Evolutionary conservation across 1,140 invertebrate genomes (phyloP), one percentile per base, ranked within the genome.

Genomic region (Physella acuta): DNA sequence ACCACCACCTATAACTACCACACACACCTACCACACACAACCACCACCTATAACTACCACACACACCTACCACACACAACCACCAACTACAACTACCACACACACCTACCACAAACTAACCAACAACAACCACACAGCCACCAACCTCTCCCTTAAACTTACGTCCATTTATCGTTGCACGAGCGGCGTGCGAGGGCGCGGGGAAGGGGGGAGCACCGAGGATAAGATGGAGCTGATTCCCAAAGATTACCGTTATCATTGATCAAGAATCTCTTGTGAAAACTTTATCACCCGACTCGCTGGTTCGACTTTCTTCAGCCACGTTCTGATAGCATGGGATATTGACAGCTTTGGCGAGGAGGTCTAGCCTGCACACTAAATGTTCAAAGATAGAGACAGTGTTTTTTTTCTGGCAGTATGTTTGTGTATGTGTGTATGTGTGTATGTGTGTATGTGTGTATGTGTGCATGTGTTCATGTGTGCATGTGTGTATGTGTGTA

Each of bases 391-490:
- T n/a, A n/a, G n/a, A n/a, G n/a, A n/a, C n/a, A n/a, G 28, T 4
- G 59, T 5, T 28, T 28, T 20, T 30, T 11, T 8, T 62, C 26
- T 62, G 59, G 36, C 56, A 14, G 44, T 69, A 49, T 52, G 68
- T 69, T 24, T 62, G 68, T 62, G 59, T 61, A 56, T 66, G 39
- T 58, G 44, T 60, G 63, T 59, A 52, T 66, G 51, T 66, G 28
- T 65, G 36, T 66, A 37, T 59, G 36, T 71, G 44, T 60, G 52
- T 71, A 36, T 68, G 49, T 62, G 1, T 37, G 37, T 68, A 44
- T 62, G 55, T 68, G 51, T 56, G 55, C 63, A 44, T 53, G 56
- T 58, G 30, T 68, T 26, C 24, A 34, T 68, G 34, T 56, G 53
- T 36, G 26, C 39, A 33, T 68, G 26, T 68, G 30, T 53, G 49